A percentile compares a stretch with the other conserved stretches of the same genome.
phyloP scores from a whole-genome alignment of 2,797 vertebrate genomes.

The Gila robusta region DNA sequence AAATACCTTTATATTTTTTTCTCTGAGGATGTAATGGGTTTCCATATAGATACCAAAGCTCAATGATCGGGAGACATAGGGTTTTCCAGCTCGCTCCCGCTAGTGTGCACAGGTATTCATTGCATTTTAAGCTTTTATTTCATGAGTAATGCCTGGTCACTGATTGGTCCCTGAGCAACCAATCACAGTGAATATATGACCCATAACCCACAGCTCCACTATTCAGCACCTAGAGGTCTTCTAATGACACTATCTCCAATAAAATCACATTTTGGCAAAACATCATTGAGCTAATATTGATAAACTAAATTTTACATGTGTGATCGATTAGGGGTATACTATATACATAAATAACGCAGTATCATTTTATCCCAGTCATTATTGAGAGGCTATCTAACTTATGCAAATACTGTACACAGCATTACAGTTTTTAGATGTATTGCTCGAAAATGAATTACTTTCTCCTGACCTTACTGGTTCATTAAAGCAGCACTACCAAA shows the following conservation, averaged over 20 bases:
- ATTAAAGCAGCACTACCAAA: slow-evolving; percentile 23
- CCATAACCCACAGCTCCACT: neutral
- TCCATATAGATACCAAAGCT: neutral
- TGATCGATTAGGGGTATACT: no score
- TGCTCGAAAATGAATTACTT: slow-evolving; percentile 9
- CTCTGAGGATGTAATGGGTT: neutral
- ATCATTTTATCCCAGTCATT: neutral
- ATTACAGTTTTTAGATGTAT: slow-evolving; percentile 26
- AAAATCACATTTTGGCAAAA: neutral
- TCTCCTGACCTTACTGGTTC: slow-evolving; percentile 21
- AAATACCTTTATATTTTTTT: neutral
- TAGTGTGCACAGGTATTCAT: no score
- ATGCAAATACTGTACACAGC: slow-evolving; percentile 7
- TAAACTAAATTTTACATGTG: no score
- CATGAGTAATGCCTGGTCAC: neutral
- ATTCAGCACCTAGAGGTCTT: neutral
- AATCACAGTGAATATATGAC: neutral
- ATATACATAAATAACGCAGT: neutral
- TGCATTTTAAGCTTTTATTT: neutral
- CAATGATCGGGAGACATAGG: neutral
- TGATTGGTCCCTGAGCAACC: neutral
- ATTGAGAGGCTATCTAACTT: neutral
- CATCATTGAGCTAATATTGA: no score
- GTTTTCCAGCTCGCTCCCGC: neutral
- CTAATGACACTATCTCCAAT: neutral